phyloP scores from a whole-genome alignment of 2,888 invertebrate genomes.

The Cheilosia pagana region DNA sequence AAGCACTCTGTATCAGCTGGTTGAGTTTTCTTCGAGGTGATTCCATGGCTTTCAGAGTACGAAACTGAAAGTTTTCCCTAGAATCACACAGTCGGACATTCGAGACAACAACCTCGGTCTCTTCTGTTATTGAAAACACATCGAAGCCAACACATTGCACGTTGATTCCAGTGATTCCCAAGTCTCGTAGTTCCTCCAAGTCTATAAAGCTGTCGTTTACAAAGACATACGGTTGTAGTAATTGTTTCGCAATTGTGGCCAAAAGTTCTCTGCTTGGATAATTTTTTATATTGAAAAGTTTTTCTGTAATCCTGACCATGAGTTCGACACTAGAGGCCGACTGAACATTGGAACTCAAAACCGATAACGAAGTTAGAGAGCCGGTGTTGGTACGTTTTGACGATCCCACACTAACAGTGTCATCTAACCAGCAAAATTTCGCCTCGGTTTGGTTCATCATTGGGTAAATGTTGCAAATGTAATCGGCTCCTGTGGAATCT shows the following conservation, averaged over 20 bases:
- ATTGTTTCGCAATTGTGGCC: constrained; percentile 35
- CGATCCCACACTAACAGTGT: constrained; percentile 41
- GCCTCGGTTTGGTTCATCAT: constrained; percentile 25
- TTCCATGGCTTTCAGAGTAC: constrained; percentile 77
- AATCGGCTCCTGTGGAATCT: constrained; percentile 40
- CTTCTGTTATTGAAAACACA: constrained; percentile 74
- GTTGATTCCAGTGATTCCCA: constrained; percentile 77
- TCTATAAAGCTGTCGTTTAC: constrained; percentile 54
- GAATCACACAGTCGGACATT: constrained; percentile 77
- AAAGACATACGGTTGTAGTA: constrained; percentile 72
- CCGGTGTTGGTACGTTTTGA: background rate
- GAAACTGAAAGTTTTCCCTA: constrained; percentile 17
- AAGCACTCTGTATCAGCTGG: constrained; percentile 76
- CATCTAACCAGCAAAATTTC: constrained; percentile 57
- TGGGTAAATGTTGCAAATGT: constrained; percentile 61
- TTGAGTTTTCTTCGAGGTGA: constrained; percentile 77
- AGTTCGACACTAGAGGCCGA: constrained; percentile 39
- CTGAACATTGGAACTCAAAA: background rate
- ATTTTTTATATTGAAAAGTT: constrained; percentile 58
- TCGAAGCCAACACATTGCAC: constrained; percentile 18
- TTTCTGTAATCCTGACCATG: constrained; percentile 57
- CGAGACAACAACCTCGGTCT: constrained; percentile 76
- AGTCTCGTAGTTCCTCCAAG: constrained; percentile 46
- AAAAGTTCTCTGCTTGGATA: constrained; percentile 50
- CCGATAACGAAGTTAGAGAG: constrained; percentile 39